A percentile compares a stretch with the other conserved stretches of the same genome.
Evolutionary conservation across 2,888 invertebrate genomes (phyloP).

Genomic region (Rapana venosa): DNA sequence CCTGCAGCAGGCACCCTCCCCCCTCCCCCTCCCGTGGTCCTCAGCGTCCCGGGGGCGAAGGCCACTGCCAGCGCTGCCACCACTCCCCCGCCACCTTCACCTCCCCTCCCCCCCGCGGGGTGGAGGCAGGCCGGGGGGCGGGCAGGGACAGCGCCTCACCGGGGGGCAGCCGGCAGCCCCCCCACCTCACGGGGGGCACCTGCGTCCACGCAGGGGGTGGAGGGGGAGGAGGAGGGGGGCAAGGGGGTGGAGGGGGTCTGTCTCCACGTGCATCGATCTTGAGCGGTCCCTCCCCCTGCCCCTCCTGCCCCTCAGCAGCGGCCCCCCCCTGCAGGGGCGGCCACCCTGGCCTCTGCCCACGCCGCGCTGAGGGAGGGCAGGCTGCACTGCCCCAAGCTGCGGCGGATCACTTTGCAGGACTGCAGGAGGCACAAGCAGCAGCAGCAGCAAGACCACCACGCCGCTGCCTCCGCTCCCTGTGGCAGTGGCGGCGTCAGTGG

Average conservation of each 20-base stretch:
- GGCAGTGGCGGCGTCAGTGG: background rate
- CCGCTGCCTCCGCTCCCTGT: background rate
- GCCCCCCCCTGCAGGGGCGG: background rate
- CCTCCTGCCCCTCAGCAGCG: background rate
- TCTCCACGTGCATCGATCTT: slow-evolving; percentile 10
- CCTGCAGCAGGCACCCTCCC: slow-evolving; percentile 2
- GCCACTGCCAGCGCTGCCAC: too few species aligned
- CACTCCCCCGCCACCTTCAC: background rate
- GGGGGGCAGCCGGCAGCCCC: slow-evolving; percentile 8
- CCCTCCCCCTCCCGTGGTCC: background rate
- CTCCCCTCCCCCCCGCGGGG: background rate
- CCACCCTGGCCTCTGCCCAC: slow-evolving; percentile 35
- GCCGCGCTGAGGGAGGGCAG: slow-evolving; percentile 32
- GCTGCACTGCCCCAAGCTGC: slow-evolving; percentile 21
- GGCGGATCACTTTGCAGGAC: slow-evolving; percentile 43
- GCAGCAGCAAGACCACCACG: background rate
- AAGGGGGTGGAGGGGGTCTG: background rate
- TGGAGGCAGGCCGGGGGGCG: background rate
- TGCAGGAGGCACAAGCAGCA: slow-evolving; percentile 12
- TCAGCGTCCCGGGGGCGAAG: background rate
- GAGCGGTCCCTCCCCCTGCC: background rate
- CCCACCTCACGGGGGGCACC: background rate
- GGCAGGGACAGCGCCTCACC: background rate
- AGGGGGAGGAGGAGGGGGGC: background rate
- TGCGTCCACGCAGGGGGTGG: background rate